Conservation (phyloP, 1,140 invertebrate genomes). For the Rhagoletis pomonella region DNA sequence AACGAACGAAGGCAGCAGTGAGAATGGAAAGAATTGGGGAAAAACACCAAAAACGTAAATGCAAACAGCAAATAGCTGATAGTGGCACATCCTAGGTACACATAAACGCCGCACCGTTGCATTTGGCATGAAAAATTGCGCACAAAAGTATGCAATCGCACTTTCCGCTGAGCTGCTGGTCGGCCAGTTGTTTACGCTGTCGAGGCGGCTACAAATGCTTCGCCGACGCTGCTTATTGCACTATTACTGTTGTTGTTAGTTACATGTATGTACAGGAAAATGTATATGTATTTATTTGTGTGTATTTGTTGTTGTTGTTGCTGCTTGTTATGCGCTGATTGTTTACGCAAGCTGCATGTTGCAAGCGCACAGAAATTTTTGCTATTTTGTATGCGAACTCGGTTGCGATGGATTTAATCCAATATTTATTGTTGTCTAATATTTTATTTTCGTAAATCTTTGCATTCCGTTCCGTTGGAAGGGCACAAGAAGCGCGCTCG, state of each 20-base stretch:
- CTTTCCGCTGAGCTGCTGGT: not conserved
- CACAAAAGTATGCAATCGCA: slow-evolving; percentile 40
- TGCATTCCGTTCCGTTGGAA: not conserved
- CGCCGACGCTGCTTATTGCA: not conserved
- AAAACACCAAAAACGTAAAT: not conserved
- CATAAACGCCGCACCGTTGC: not conserved
- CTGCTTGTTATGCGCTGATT: not conserved
- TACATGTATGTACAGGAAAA: not conserved
- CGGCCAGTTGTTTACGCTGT: not conserved
- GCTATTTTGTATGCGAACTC: slow-evolving; percentile 29
- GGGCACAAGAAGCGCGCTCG: not conserved
- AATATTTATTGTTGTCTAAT: slow-evolving; percentile 52
- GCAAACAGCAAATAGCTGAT: not conserved
- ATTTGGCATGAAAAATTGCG: slow-evolving; percentile 24
- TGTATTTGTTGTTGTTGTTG: not conserved
- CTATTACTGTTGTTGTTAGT: not conserved
- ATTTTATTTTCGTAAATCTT: slow-evolving; percentile 46
- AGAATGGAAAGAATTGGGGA: not conserved
- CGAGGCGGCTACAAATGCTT: not conserved
- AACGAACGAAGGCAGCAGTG: not conserved
- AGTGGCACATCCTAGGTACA: not conserved
- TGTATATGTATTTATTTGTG: not conserved
- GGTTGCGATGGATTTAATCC: slow-evolving; percentile 47
- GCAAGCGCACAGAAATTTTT: not conserved
- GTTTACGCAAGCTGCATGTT: slow-evolving; percentile 26